Conservation (phyloP, 37 sponge, comb jelly and placozoan genomes). For the Mnemiopsis leidyi region DNA sequence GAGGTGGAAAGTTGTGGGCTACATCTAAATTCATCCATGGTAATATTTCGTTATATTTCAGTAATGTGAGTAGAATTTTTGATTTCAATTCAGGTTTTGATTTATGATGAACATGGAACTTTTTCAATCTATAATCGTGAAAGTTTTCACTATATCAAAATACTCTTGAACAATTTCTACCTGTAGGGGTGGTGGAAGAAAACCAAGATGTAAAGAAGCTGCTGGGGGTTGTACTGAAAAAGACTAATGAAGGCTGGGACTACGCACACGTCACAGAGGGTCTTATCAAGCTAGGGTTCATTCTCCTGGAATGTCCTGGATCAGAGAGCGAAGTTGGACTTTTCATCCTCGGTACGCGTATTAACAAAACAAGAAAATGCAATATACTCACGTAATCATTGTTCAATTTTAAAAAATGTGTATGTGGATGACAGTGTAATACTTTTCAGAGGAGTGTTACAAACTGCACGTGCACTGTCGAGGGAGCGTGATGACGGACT, state of each 20-base stretch:
- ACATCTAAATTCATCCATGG: neutral
- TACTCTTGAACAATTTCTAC: no score
- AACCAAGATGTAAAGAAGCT: neutral
- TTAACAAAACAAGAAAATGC: no score
- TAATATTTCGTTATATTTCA: no score
- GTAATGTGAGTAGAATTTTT: no score
- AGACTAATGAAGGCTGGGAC: slow-evolving; percentile 58
- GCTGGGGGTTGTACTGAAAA: neutral
- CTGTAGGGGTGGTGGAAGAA: slow-evolving; percentile 1
- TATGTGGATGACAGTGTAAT: no score
- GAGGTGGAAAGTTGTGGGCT: neutral
- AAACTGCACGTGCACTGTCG: slow-evolving; percentile 50
- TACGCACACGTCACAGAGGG: slow-evolving; percentile 43
- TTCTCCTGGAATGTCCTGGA: neutral
- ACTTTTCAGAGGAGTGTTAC: slow-evolving; percentile 62
- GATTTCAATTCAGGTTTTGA: no score
- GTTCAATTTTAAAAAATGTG: no score
- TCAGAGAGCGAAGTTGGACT: neutral
- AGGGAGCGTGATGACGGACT: neutral
- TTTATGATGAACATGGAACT: no score
- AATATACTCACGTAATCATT: no score
- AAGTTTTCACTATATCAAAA: no score
- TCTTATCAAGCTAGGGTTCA: slow-evolving; percentile 40
- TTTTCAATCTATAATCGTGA: no score
- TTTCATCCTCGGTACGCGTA: neutral